Conservation (phyloP, 2,797 vertebrate genomes). For the Danio kyathit region DNA sequence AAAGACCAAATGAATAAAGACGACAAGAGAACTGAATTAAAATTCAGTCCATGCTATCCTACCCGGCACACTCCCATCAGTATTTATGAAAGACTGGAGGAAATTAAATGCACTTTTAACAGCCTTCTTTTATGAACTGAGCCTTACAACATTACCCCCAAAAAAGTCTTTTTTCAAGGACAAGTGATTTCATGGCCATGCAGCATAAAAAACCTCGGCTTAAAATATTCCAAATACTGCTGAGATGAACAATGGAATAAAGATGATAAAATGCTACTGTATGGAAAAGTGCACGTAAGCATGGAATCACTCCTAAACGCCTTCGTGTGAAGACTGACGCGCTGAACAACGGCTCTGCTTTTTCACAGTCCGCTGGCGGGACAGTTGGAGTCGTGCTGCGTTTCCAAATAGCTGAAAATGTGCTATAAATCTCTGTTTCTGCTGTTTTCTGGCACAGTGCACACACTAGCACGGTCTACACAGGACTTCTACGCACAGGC, state of each 20-base stretch:
- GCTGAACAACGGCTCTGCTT: slow-evolving; percentile 40
- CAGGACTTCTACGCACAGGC: background rate
- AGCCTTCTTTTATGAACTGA: slow-evolving; percentile 30
- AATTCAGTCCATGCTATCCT: slow-evolving; percentile 8
- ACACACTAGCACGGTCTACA: slow-evolving; percentile 1
- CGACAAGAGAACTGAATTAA: background rate
- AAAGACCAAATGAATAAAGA: background rate
- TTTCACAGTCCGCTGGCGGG: slow-evolving; percentile 39
- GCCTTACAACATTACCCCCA: slow-evolving; percentile 24
- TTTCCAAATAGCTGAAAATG: slow-evolving; percentile 38
- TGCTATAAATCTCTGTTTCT: slow-evolving; percentile 47
- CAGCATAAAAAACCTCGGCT: background rate
- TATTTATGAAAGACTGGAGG: slow-evolving; percentile 16
- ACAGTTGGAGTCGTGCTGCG: slow-evolving; percentile 24
- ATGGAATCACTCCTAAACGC: slow-evolving; percentile 12
- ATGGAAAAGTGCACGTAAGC: slow-evolving; percentile 32
- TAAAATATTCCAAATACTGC: slow-evolving; percentile 13
- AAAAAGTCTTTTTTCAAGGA: slow-evolving; percentile 27
- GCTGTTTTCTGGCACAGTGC: slow-evolving; percentile 27
- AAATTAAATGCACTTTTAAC: slow-evolving; percentile 45
- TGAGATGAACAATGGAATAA: slow-evolving; percentile 21
- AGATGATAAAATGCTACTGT: slow-evolving; percentile 7
- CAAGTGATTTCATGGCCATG: slow-evolving; percentile 22
- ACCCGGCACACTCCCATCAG: slow-evolving; percentile 3
- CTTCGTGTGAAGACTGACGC: slow-evolving; percentile 28